Percentiles rank a stretch among this genome's conserved stretches.
These are phyloP conservation scores for Hirundo rustica DNA, from an alignment of 2,797 vertebrate species.

Conservation along the genomic window DNA sequence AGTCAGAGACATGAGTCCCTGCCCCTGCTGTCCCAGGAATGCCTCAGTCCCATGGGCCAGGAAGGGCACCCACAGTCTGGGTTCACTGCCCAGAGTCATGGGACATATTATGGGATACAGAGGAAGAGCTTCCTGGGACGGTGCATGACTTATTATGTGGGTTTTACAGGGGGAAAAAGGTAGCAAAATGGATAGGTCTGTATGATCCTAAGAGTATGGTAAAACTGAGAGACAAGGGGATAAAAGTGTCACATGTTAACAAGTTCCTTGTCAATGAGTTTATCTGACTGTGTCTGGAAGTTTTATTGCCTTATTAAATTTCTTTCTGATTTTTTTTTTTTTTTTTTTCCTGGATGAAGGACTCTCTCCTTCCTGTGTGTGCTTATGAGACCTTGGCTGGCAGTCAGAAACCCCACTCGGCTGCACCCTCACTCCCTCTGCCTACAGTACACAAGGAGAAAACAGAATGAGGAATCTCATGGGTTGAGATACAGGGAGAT, in stretches of 20 bases:
- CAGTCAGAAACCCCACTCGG: not conserved
- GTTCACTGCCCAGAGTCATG: not conserved
- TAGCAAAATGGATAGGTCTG: not conserved
- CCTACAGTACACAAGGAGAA: not conserved
- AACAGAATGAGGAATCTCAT: not conserved
- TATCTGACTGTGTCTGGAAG: not conserved
- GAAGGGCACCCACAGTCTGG: rapidly evolving
- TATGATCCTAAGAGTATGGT: rapidly evolving
- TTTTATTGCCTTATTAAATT: not conserved
- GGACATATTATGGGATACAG: rapidly evolving
- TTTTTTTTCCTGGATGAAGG: not conserved
- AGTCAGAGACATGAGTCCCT: rapidly evolving
- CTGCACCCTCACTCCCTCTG: not conserved
- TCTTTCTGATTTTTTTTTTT: not conserved
- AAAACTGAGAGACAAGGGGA: not conserved
- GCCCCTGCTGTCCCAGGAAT: not conserved
- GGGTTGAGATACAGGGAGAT: not conserved
- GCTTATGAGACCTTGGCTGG: not conserved
- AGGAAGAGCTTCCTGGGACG: not conserved
- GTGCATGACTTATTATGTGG: rapidly evolving
- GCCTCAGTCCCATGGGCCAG: no score
- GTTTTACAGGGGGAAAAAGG: not conserved
- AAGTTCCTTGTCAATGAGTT: not conserved
- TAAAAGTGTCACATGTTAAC: not conserved
- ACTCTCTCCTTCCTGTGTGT: rapidly evolving